Percentiles rank a stretch among this genome's conserved stretches.
Evolutionary conservation across 2,797 vertebrate genomes (phyloP).

Genomic region (Antrozous pallidus): DNA sequence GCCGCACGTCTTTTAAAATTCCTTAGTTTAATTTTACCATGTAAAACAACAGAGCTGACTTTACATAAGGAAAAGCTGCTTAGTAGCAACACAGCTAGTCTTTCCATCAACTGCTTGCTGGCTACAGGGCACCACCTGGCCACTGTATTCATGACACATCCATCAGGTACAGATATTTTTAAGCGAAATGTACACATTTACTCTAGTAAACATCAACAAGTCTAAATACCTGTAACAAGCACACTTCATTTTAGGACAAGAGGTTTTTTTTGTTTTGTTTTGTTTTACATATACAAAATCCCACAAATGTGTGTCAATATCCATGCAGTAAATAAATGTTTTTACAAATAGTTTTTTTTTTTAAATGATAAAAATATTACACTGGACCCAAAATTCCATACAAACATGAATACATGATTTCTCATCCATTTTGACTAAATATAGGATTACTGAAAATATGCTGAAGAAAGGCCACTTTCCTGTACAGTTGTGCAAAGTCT

Average conservation of each 20-base stretch:
- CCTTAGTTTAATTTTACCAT: slow-evolving; percentile 81
- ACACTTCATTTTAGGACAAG: slow-evolving; percentile 83
- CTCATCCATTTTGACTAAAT: slow-evolving; percentile 81
- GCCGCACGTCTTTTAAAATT: slow-evolving; percentile 78
- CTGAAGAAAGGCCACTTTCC: slow-evolving; percentile 87
- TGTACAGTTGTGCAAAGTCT: slow-evolving; percentile 87
- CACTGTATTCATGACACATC: slow-evolving; percentile 80
- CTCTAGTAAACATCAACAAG: slow-evolving; percentile 84
- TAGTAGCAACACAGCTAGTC: slow-evolving; percentile 83
- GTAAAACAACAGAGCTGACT: slow-evolving; percentile 80
- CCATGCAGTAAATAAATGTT: slow-evolving; percentile 87
- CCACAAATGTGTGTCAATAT: slow-evolving; percentile 83
- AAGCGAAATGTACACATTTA: slow-evolving; percentile 84
- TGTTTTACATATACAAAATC: slow-evolving; percentile 85
- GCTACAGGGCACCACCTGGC: slow-evolving; percentile 78
- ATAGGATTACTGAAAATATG: slow-evolving; percentile 82
- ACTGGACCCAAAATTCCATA: slow-evolving; percentile 81
- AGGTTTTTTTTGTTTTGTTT: slow-evolving; percentile 35
- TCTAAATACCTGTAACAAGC: slow-evolving; percentile 84
- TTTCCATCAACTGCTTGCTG: slow-evolving; percentile 77
- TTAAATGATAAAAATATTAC: slow-evolving; percentile 86
- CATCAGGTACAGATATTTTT: slow-evolving; percentile 81
- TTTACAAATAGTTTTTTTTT: slow-evolving; percentile 83
- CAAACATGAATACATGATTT: slow-evolving; percentile 82
- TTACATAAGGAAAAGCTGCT: slow-evolving; percentile 82